Conservation (phyloP, 2,888 invertebrate genomes). For the Nematopogon swammerdamellus region DNA sequence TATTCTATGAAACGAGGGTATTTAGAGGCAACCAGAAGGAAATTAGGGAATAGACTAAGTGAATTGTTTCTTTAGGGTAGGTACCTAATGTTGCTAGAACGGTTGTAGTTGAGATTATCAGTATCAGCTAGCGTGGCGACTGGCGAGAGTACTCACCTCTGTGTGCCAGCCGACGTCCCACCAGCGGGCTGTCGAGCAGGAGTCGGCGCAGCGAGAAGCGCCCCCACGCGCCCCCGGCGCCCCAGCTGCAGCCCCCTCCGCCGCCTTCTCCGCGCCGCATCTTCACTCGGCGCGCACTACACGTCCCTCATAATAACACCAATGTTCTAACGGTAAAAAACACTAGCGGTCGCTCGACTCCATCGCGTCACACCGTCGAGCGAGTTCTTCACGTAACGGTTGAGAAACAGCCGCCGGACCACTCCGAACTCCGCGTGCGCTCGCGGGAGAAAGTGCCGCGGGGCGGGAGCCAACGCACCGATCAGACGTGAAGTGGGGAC, state of each 20-base stretch:
- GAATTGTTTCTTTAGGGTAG: too few species aligned
- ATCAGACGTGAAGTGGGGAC: neutral
- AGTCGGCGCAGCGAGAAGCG: conserved; percentile 68
- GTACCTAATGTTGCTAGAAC: too few species aligned
- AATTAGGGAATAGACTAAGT: too few species aligned
- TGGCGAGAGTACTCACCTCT: conserved; percentile 41
- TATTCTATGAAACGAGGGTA: too few species aligned
- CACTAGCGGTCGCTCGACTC: neutral
- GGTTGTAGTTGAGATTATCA: too few species aligned
- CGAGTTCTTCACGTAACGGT: neutral
- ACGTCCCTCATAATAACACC: neutral
- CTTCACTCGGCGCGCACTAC: neutral
- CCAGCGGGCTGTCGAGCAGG: conserved; percentile 67
- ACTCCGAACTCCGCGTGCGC: neutral
- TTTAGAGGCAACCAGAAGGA: too few species aligned
- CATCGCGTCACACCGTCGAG: neutral
- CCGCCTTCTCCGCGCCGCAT: conserved; percentile 31
- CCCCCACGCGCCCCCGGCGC: conserved; percentile 39
- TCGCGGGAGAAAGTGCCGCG: neutral
- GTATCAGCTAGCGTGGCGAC: too few species aligned
- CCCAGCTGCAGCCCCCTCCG: conserved; percentile 39
- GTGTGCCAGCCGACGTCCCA: conserved; percentile 60
- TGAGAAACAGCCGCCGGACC: neutral
- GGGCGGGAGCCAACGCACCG: neutral
- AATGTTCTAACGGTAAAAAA: neutral